Evolutionary conservation across 2,113 vertebrate species (phyloP), one percentile per base, ranked within the genome.

Genomic region (Variabilichromis moorii): DNA sequence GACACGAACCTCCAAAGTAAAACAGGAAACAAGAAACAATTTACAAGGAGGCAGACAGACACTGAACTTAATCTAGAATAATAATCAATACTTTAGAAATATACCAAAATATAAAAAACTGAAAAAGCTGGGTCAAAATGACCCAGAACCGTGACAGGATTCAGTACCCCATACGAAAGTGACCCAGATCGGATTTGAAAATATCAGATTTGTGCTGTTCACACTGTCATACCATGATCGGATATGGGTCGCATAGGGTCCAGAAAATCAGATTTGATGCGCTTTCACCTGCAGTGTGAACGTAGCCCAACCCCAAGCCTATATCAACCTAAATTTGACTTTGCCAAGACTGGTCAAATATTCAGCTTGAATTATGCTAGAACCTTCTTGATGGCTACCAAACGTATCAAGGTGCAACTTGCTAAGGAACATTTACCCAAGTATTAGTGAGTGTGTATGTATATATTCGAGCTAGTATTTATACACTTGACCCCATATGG

Each of bases 141-240:
- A 55, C 54, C 54, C 21, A 0, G 12, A 55, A 55, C 54, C 2
- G 6, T 55, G 54, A 26, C 21, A 26, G 54, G 54, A 57, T 57
- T 57, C 54, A 28, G 55, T 28, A 28, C 54, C 7, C 0, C 12
- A 57, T 57, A 28, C 4, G 2, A 57, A 57, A 28, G 4, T 57
- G 54, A 57, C 24, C 24, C 24, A 57, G 54, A 57, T 26, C 24
- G 1, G 24, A 57, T 57, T 57, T 57, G 7, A 8, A 57, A 57
- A 57, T 28, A 57, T 57, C 55, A 0, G 13, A 57, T 57, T 57
- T 57, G 55, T 57, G 55, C 55, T 0, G 26, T 59, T 59, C 26
- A 31, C 26, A 17, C 55, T 59, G 26, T 59, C 26, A 59, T 0
- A 59, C 55, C 55, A 59, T 59, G 55, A 59, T 31, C 2, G 0